Evolutionary conservation across 2,888 invertebrate genomes (phyloP), one percentile per base, ranked within the genome.

Genomic region (Stegophylla sp.): DNA sequence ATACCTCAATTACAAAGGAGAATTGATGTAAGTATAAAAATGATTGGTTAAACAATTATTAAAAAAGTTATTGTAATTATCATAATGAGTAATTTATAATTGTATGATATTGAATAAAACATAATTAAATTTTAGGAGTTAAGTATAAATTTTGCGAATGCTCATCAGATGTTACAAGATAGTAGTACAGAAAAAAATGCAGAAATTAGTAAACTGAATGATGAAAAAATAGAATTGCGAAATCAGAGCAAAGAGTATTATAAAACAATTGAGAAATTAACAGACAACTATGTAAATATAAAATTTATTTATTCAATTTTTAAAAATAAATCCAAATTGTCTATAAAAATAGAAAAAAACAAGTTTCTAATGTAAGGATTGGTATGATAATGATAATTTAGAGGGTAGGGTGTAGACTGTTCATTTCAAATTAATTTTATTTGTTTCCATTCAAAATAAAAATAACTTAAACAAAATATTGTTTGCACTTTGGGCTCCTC

Each of bases 1-100:
- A 77, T 69, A 53, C 67, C 56, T 1, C 34, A 77, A 59, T 69
- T 77, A 34, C 67, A 77, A 69, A 69, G 45, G 17, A 69, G 59
- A 69, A 59, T 77, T 48, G 48, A 69, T 61, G 77, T 77, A 4
- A 61, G 48, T 43, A 72, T 7, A 41, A 20, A 28, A 41, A 2
- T 26, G 0, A 3, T 28, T 28, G 9, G 12, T 69, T 10, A 26
- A n/a, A 1, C 10, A 23, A n/a, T 34, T n/a, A n/a, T n/a, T n/a
- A n/a, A n/a, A n/a, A n/a, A n/a, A 28, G 0, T n/a, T 48, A 34
- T 45, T 17, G 28, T n/a, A 51, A 69, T 28, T 51, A 28, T 41
- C n/a, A n/a, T 34, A 3, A 20, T 15, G 15, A 71, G 20, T 51
- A 0, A 34, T 1, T 13, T 53, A 20, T 13, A 26, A 20, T 2